phyloP scores from a whole-genome alignment of 2,888 invertebrate species.

The Polyommatus icarus region DNA sequence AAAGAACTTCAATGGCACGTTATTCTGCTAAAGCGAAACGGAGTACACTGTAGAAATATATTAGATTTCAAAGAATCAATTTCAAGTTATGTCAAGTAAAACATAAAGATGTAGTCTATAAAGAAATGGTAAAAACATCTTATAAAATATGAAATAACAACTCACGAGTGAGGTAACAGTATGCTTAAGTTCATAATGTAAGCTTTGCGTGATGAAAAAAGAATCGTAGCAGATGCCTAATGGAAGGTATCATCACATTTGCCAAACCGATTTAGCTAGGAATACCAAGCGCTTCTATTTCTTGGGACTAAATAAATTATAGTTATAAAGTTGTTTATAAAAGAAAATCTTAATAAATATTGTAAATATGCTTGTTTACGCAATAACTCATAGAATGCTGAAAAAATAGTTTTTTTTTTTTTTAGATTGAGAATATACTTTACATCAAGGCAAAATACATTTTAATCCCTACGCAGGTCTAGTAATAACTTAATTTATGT shows the following conservation, averaged over 20 bases:
- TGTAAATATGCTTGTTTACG: too few relatives aligned
- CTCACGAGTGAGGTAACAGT: conserved; percentile 48
- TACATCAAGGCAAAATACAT: too few relatives aligned
- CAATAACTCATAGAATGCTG: too few relatives aligned
- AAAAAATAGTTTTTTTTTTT: too few relatives aligned
- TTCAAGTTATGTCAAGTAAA: too few relatives aligned
- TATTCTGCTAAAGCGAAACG: too few relatives aligned
- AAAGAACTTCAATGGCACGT: too few relatives aligned
- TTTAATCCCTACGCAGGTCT: too few relatives aligned
- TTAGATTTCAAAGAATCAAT: too few relatives aligned
- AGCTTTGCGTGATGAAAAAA: conserved; percentile 73
- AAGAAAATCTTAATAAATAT: not conserved
- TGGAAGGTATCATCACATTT: conserved; percentile 75
- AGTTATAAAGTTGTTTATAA: not conserved
- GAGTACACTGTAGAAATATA: too few relatives aligned
- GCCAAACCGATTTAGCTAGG: conserved; percentile 57
- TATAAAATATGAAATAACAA: conserved; percentile 31
- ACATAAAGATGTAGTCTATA: not conserved
- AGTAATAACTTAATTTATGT: too few relatives aligned
- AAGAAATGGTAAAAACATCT: not conserved
- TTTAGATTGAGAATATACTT: too few relatives aligned
- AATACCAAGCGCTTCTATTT: not conserved
- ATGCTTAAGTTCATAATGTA: conserved; percentile 64
- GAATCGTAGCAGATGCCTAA: conserved; percentile 75
- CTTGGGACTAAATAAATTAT: not conserved